These are phyloP conservation scores for Cladorhizidae sp. DNA, from an alignment of 37 sponge, comb jelly and placozoan species.

Conservation along the genomic window DNA sequence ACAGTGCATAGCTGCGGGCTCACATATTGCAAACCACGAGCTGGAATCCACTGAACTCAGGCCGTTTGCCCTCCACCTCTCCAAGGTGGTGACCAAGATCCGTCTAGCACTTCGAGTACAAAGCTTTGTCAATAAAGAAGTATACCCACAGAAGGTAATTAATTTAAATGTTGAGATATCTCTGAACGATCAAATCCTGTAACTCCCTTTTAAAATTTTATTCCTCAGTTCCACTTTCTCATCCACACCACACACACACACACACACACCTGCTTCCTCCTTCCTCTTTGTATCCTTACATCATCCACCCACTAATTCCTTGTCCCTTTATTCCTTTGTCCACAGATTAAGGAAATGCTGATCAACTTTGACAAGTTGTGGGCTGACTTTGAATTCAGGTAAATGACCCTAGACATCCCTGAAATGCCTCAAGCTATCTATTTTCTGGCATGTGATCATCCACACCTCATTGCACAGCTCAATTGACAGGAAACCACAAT, in stretches of 20 bases:
- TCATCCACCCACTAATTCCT: neutral
- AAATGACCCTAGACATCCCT: too few relatives aligned
- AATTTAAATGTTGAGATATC: too few relatives aligned
- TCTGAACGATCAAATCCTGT: too few relatives aligned
- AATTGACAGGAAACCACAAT: too few relatives aligned
- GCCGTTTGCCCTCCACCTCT: conserved; percentile 72
- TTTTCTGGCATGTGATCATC: too few relatives aligned
- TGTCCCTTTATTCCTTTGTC: neutral
- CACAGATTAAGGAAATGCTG: conserved; percentile 68
- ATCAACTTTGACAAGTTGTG: conserved; percentile 78
- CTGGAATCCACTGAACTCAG: conserved; percentile 76
- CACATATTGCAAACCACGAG: conserved; percentile 80
- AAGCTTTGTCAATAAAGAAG: conserved; percentile 18
- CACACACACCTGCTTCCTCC: too few relatives aligned
- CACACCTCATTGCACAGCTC: too few relatives aligned
- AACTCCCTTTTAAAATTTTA: too few relatives aligned
- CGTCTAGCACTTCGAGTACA: conserved; percentile 60
- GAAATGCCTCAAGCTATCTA: too few relatives aligned
- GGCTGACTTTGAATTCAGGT: conserved; percentile 93
- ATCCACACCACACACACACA: too few relatives aligned
- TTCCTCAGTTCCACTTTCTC: too few relatives aligned
- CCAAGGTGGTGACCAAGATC: conserved; percentile 60
- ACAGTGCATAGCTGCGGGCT: conserved; percentile 88
- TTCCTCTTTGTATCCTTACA: too few relatives aligned
- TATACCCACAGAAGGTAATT: conserved; percentile 42